Evolutionary conservation across 2,797 vertebrate genomes (phyloP).

Genomic region (Nannoperca australis): DNA sequence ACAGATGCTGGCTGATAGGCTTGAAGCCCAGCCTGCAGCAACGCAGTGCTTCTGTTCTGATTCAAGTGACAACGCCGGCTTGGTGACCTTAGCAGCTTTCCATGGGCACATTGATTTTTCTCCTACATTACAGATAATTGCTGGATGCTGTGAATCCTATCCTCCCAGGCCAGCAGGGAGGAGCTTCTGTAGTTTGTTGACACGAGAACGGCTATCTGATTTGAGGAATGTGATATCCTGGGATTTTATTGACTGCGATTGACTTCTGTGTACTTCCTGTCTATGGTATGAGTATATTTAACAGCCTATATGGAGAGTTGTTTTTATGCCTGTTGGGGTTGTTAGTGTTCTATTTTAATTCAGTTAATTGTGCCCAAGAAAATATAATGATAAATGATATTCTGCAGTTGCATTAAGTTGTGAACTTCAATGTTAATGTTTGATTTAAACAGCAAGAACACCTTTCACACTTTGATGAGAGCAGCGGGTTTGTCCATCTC

Average conservation of each 20-base stretch:
- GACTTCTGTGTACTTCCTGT: conserved; percentile 75
- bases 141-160: conserved; percentile 90
- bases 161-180: conserved; percentile 85
- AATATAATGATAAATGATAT: conserved; percentile 16
- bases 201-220: conserved; percentile 83
- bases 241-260: conserved; percentile 74
- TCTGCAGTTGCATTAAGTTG: conserved; percentile 36
- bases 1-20: conserved; percentile 55
- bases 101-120: conserved; percentile 90
- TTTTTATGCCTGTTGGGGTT: conserved; percentile 32
- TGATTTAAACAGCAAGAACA: conserved; percentile 35
- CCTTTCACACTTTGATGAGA: conserved; percentile 44
- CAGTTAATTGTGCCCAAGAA: conserved; percentile 13
- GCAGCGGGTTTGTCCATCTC: conserved; percentile 34
- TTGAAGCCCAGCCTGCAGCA: conserved; percentile 63
- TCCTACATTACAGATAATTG: conserved; percentile 93
- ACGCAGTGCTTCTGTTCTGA: conserved; percentile 61
- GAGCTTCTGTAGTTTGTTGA: conserved; percentile 81
- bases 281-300: conserved; percentile 52
- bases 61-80: conserved; percentile 74
- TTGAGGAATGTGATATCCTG: conserved; percentile 78
- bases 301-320: conserved; percentile 27
- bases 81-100: conserved; percentile 88
- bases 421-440: conserved; percentile 29
- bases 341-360: conserved; percentile 31